Evolutionary conservation across 2,113 vertebrate genomes (phyloP).

Genomic region (Ceyx cyanopectus): DNA sequence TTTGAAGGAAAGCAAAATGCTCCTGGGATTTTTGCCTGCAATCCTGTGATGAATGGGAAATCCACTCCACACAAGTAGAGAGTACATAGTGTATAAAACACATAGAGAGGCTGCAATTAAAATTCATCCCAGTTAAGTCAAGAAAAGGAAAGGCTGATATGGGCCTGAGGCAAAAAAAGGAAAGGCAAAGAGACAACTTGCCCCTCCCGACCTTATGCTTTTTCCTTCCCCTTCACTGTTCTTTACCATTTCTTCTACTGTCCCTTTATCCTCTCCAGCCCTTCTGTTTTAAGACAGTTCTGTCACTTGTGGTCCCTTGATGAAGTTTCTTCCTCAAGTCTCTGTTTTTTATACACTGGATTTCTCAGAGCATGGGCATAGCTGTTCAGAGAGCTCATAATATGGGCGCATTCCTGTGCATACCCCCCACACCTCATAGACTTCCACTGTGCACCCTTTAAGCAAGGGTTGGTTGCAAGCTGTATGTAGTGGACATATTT

Average conservation of each 20-base stretch:
- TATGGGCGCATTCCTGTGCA: neutral
- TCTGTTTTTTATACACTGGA: constrained; percentile 5
- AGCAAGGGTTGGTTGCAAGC: neutral
- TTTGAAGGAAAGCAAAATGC: constrained; percentile 73
- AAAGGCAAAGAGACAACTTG: constrained; percentile 75
- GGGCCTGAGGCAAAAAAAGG: constrained; percentile 74
- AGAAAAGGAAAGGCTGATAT: constrained; percentile 74
- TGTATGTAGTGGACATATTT: neutral
- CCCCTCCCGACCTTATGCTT: constrained; percentile 69
- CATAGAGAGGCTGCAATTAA: constrained; percentile 66
- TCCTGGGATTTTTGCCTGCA: constrained; percentile 69
- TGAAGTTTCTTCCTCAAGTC: constrained; percentile 53
- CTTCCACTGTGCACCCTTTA: neutral
- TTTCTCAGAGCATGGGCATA: constrained; percentile 1
- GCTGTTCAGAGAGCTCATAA: neutral
- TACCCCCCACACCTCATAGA: no score
- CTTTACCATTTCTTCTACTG: constrained; percentile 61
- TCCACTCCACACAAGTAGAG: constrained; percentile 72
- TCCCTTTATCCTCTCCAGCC: constrained; percentile 66
- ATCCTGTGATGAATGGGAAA: constrained; percentile 77
- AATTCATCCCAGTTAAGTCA: constrained; percentile 77
- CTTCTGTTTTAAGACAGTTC: constrained; percentile 70
- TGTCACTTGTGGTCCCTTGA: constrained; percentile 57
- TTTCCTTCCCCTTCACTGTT: constrained; percentile 55
- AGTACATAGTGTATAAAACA: constrained; percentile 66